These are phyloP conservation scores for Xiphophorus couchianus DNA, from an alignment of 2,113 vertebrate genomes.

Conservation along the genomic window DNA sequence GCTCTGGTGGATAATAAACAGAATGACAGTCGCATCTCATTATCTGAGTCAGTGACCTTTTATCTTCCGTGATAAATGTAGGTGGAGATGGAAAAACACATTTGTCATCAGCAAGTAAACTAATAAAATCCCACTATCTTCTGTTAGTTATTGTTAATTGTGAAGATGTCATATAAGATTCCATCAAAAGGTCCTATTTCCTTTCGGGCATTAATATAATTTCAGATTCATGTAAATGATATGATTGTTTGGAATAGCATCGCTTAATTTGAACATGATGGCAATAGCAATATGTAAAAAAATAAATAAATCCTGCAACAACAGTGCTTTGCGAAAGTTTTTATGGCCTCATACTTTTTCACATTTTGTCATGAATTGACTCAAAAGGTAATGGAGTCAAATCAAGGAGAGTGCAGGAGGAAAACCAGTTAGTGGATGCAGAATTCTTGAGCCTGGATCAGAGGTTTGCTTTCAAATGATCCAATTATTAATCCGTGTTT, in stretches of 20 bases:
- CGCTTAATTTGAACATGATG: not conserved
- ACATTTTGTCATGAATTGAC: no score
- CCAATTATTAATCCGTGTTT: no score
- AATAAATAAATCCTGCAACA: not conserved
- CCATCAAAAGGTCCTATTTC: not conserved
- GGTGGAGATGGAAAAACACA: conserved; percentile 32
- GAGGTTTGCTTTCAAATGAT: no score
- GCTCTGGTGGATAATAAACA: conserved; percentile 30
- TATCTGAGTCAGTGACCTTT: conserved; percentile 42
- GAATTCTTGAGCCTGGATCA: no score
- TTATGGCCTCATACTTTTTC: no score
- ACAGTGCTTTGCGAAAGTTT: no score
- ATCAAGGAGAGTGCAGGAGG: no score
- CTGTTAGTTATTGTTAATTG: not conserved
- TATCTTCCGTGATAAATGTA: not conserved
- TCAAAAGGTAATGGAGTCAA: no score
- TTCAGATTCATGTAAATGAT: not conserved
- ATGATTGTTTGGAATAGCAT: not conserved
- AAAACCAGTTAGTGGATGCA: no score
- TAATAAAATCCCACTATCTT: not conserved
- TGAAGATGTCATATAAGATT: not conserved
- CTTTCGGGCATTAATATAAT: not conserved
- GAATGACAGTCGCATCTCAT: conserved; percentile 28
- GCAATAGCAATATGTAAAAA: not conserved
- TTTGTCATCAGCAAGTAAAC: conserved; percentile 20